These are phyloP conservation scores for Acanthis flammea DNA, from an alignment of 2,797 vertebrate genomes.

Conservation along the genomic window DNA sequence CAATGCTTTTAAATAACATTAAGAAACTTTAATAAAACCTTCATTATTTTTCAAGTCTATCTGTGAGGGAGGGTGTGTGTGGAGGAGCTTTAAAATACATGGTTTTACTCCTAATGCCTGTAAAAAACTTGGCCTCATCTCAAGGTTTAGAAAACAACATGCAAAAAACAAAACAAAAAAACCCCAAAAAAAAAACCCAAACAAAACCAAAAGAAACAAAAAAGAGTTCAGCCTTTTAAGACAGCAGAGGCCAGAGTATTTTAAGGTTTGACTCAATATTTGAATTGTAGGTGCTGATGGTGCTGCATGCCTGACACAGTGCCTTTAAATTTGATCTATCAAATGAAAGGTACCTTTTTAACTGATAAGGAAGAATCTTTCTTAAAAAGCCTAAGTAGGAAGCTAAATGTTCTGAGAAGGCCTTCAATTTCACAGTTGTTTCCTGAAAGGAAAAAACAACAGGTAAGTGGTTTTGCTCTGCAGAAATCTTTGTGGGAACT, in stretches of 20 bases:
- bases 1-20: background rate
- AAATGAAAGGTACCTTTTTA: constrained; percentile 87
- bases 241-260: background rate
- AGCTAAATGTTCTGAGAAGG: constrained; percentile 88
- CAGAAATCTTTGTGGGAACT: background rate
- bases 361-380: constrained; percentile 97
- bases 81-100: background rate
- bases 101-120: background rate
- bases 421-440: constrained; percentile 89
- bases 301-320: background rate
- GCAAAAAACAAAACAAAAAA: no score
- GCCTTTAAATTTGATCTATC: background rate
- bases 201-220: background rate
- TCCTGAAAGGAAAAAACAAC: constrained; percentile 80
- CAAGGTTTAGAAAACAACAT: background rate
- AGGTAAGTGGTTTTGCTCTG: background rate
- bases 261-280: background rate
- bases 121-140: background rate
- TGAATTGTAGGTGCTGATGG: background rate
- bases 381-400: constrained; percentile 89
- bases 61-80: accelerated
- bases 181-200: no score
- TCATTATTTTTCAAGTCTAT: background rate
- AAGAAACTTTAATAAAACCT: background rate
- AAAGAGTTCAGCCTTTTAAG: background rate